Evolutionary conservation across 2,888 invertebrate genomes (phyloP).

Genomic region (Phalera bucephala): DNA sequence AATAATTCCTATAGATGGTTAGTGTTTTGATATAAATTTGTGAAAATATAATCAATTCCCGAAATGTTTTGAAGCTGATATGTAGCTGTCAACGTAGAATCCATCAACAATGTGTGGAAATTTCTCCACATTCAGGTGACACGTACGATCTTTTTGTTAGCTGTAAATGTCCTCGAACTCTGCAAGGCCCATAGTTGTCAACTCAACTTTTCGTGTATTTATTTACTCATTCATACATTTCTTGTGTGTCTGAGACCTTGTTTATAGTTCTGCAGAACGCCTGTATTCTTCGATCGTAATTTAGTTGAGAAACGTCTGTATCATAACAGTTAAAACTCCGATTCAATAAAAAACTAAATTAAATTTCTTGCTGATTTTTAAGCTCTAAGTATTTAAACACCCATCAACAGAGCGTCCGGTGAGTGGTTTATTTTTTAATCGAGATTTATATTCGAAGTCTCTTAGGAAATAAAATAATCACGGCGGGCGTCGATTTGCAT

Average conservation of each 20-base stretch:
- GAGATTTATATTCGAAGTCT: constrained; percentile 77
- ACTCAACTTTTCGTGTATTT: constrained; percentile 63
- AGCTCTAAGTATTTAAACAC: constrained; percentile 50
- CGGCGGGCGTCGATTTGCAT: constrained; percentile 77
- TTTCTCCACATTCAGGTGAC: constrained; percentile 58
- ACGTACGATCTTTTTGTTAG: constrained; percentile 60
- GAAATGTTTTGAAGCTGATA: constrained; percentile 32
- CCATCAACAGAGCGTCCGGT: constrained; percentile 62
- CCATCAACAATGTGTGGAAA: constrained; percentile 56
- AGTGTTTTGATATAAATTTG: too few species aligned
- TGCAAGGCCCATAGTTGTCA: constrained; percentile 54
- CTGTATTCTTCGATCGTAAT: constrained; percentile 25
- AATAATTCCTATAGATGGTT: too few species aligned
- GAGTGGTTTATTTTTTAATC: constrained; percentile 70
- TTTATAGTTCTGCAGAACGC: constrained; percentile 43
- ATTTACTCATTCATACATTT: constrained; percentile 67
- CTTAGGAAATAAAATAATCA: constrained; percentile 84
- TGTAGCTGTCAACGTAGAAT: constrained; percentile 52
- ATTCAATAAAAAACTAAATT: constrained; percentile 31
- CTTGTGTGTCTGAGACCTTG: constrained; percentile 53
- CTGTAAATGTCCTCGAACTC: constrained; percentile 58
- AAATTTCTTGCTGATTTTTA: constrained; percentile 23
- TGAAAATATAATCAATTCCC: constrained; percentile 16
- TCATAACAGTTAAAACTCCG: constrained; percentile 41
- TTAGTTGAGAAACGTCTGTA: constrained; percentile 37